Percentiles rank a stretch among this genome's conserved stretches.
phyloP scores from a whole-genome alignment of 2,888 invertebrate species.

The Leptinotarsa juncta region DNA sequence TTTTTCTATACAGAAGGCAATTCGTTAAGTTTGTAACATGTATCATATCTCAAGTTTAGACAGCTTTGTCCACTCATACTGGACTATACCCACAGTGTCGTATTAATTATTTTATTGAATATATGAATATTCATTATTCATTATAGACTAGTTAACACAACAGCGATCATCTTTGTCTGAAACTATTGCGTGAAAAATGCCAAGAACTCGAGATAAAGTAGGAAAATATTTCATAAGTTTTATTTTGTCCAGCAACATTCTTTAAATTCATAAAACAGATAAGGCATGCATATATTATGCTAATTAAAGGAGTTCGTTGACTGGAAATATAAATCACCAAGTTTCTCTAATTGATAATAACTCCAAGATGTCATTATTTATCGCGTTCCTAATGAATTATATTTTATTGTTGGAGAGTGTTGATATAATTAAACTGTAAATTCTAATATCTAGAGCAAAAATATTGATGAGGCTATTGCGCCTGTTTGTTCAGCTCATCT shows the following conservation, averaged over 20 bases:
- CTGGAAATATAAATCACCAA: constrained; percentile 25
- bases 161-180: too few species aligned
- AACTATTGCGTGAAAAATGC: neutral
- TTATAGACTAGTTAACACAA: neutral
- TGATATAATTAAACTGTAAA: too few species aligned
- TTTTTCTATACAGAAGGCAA: too few species aligned
- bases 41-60: too few species aligned
- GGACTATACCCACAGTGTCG: too few species aligned
- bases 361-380: constrained; percentile 1
- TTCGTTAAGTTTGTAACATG: too few species aligned
- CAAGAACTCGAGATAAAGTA: constrained; percentile 23
- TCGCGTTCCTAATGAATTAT: neutral
- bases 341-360: constrained; percentile 8
- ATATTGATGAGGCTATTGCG: neutral
- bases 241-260: constrained; percentile 36
- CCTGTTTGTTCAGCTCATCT: neutral
- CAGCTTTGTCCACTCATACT: too few species aligned
- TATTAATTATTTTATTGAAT: too few species aligned
- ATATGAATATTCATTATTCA: too few species aligned
- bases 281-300: constrained; percentile 34
- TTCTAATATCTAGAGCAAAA: neutral
- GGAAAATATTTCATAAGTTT: constrained; percentile 29
- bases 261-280: constrained; percentile 36
- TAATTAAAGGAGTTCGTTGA: constrained; percentile 35
- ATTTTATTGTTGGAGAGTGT: neutral